Evolutionary conservation across 2,888 invertebrate genomes (phyloP).

Genomic region (Pristionchus japonicus): DNA sequence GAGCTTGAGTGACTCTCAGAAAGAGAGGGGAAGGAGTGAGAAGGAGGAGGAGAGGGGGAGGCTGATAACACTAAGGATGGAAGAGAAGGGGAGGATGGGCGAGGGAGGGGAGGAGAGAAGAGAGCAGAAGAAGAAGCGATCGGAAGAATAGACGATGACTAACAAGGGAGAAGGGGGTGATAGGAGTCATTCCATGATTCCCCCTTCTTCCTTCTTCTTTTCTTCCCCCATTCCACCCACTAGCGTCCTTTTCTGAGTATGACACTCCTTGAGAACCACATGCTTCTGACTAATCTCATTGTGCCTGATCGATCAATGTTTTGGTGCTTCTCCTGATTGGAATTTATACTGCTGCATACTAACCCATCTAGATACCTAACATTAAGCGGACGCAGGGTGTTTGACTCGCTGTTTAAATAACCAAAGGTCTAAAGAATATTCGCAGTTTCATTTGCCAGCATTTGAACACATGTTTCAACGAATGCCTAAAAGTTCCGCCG

Average conservation of each 20-base stretch:
- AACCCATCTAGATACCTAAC: too few species aligned
- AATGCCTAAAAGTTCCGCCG: too few species aligned
- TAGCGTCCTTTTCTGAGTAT: background rate
- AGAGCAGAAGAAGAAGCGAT: conserved; percentile 11
- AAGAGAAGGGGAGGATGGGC: background rate
- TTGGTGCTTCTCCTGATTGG: background rate
- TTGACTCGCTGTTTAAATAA: too few species aligned
- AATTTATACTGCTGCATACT: background rate
- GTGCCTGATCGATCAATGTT: background rate
- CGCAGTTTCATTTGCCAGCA: too few species aligned
- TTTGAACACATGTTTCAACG: too few species aligned
- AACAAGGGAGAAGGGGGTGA: background rate
- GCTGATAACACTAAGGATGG: conserved; percentile 35
- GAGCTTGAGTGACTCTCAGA: conserved; percentile 38
- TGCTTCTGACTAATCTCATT: background rate
- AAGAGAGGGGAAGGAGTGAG: conserved; percentile 36
- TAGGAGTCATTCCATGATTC: conserved; percentile 24
- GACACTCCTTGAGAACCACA: background rate
- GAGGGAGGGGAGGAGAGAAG: background rate
- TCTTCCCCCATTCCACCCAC: background rate
- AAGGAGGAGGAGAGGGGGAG: conserved; percentile 25
- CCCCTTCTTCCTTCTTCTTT: background rate
- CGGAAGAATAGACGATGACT: conserved; percentile 32
- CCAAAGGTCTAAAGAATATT: too few species aligned
- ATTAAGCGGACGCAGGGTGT: too few species aligned